These are phyloP conservation scores for Melipona beecheii DNA, from an alignment of 2,888 invertebrate species.

Conservation along the genomic window DNA sequence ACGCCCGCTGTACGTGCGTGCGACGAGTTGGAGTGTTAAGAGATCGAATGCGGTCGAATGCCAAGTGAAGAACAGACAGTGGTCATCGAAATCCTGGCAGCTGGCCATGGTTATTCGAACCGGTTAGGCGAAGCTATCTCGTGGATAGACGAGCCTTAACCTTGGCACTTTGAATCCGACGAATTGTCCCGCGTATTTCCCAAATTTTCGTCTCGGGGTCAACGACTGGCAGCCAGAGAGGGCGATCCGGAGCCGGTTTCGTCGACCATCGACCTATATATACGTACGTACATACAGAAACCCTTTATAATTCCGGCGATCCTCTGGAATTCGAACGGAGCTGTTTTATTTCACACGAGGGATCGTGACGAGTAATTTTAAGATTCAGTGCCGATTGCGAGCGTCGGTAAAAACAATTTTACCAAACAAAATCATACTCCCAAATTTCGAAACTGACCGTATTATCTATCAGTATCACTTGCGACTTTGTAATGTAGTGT, in stretches of 20 bases:
- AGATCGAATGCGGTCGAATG: constrained; percentile 22
- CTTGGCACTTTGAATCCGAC: constrained; percentile 53
- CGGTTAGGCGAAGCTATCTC: constrained; percentile 42
- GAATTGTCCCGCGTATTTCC: constrained; percentile 59
- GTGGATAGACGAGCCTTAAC: constrained; percentile 31
- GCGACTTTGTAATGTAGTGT: no score
- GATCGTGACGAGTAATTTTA: neutral
- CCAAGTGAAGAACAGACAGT: neutral
- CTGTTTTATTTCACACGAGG: neutral
- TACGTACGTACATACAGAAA: neutral
- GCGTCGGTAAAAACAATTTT: no score
- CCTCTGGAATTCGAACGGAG: neutral
- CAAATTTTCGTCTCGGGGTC: constrained; percentile 72
- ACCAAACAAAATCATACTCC: no score
- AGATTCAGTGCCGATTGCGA: neutral
- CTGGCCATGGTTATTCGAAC: constrained; percentile 41
- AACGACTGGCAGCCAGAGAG: constrained; percentile 65
- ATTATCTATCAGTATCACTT: no score
- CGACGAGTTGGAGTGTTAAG: neutral
- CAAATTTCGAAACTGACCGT: no score
- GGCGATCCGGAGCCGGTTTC: constrained; percentile 59
- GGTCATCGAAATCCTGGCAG: constrained; percentile 45
- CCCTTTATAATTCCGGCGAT: neutral
- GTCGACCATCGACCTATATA: neutral
- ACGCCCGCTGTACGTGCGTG: neutral